Percentiles rank a stretch among this genome's conserved stretches.
phyloP scores from a whole-genome alignment of 2,113 vertebrate genomes.

The Eurypyga helias region DNA sequence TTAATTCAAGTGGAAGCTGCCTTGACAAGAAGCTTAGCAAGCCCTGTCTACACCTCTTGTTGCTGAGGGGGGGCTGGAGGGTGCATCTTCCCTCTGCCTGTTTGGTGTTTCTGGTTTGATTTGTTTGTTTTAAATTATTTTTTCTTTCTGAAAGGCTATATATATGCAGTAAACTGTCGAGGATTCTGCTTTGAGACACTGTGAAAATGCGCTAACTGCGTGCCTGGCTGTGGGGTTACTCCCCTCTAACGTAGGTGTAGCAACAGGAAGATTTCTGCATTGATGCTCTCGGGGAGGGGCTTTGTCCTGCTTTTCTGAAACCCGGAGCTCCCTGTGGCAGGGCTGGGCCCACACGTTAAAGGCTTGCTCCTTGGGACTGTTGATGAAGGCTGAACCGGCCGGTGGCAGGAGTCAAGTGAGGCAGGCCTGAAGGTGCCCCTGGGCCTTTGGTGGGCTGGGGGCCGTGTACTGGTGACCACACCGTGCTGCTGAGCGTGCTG shows the following conservation, averaged over 20 bases:
- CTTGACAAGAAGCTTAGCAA: neutral
- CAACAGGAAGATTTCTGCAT: neutral
- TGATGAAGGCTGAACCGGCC: neutral
- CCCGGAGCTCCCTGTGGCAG: fast-evolving
- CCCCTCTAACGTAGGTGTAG: neutral
- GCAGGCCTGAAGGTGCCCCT: neutral
- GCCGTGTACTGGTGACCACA: fast-evolving
- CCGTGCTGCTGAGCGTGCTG: fast-evolving
- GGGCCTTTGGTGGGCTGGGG: neutral
- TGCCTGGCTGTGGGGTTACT: neutral
- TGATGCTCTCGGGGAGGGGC: fast-evolving
- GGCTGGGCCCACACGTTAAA: fast-evolving
- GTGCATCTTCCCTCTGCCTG: neutral
- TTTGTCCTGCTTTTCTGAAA: neutral
- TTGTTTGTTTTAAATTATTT: neutral
- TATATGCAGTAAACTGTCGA: neutral
- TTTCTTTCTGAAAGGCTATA: neutral
- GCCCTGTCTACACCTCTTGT: neutral
- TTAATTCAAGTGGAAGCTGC: neutral
- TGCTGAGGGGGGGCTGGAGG: neutral
- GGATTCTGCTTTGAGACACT: neutral
- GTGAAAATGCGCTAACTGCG: fast-evolving
- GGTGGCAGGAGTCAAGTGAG: fast-evolving
- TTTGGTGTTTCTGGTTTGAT: neutral
- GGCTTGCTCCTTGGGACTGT: neutral